Conservation (phyloP, 2,797 vertebrate genomes). For the Lepus townsendii region DNA sequence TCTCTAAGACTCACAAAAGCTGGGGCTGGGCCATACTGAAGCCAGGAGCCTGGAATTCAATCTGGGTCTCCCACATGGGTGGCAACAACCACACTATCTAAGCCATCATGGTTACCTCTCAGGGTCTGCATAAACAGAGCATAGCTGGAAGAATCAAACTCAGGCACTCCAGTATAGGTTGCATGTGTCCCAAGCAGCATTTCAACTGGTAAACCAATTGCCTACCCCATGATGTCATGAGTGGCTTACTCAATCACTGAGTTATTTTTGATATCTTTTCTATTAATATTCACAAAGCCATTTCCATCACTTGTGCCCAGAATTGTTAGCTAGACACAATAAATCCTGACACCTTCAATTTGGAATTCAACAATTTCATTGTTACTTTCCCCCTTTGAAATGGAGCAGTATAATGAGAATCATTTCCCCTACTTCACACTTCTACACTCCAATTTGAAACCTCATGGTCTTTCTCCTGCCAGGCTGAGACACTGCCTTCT, state of each 20-base stretch:
- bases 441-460: background rate
- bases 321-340: background rate
- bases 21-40: too few relatives aligned
- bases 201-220: too few relatives aligned
- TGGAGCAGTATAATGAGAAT: background rate
- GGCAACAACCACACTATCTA: too few relatives aligned
- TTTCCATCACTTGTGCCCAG: background rate
- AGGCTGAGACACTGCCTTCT: background rate
- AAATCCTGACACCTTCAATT: background rate
- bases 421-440: background rate
- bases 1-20: too few relatives aligned
- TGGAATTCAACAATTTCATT: background rate
- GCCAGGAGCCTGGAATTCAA: too few relatives aligned
- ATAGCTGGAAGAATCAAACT: too few relatives aligned
- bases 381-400: slow-evolving; percentile 37
- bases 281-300: background rate
- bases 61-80: too few relatives aligned
- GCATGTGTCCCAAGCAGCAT: too few relatives aligned
- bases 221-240: too few relatives aligned
- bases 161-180: too few relatives aligned
- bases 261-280: background rate
- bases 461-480: background rate
- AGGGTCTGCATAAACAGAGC: too few relatives aligned
- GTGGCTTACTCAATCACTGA: background rate
- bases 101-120: too few relatives aligned